Conservation (phyloP, 2,888 invertebrate species). For the Hydrotaea diabolus region DNA sequence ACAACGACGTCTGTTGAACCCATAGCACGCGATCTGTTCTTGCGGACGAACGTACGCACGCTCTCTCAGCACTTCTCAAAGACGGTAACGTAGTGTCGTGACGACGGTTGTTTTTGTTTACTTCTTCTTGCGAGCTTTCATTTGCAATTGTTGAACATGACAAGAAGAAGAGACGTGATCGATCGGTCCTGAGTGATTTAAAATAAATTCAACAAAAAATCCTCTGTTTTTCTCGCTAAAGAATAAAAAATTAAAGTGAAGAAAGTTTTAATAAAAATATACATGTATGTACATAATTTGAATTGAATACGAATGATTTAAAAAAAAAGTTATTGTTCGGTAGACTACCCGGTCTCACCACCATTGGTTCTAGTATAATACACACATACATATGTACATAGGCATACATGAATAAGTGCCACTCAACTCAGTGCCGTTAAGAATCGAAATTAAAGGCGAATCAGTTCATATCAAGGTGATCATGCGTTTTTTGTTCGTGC, state of each 20-base stretch:
- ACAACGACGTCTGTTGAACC: slow-evolving; percentile 76
- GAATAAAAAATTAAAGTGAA: slow-evolving; percentile 10
- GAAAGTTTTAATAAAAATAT: not conserved
- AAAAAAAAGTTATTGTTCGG: not conserved
- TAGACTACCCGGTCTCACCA: not conserved
- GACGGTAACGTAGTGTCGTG: slow-evolving; percentile 3
- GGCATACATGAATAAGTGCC: not conserved
- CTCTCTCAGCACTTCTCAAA: not conserved
- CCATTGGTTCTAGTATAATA: not conserved
- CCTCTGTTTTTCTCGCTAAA: slow-evolving; percentile 9
- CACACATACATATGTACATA: no score
- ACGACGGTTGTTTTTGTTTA: slow-evolving; percentile 25
- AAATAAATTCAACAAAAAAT: not conserved
- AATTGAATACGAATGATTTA: no score
- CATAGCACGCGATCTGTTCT: slow-evolving; percentile 70
- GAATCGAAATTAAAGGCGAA: slow-evolving; percentile 34
- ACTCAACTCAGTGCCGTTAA: slow-evolving; percentile 8
- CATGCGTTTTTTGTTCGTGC: slow-evolving; percentile 50
- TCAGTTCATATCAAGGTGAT: slow-evolving; percentile 56
- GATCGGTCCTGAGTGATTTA: slow-evolving; percentile 43
- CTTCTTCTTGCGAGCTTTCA: not conserved
- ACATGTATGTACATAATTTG: no score
- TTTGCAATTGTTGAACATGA: slow-evolving; percentile 31
- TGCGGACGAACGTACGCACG: slow-evolving; percentile 6
- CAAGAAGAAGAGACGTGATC: slow-evolving; percentile 54